Percentiles rank a stretch among this genome's conserved stretches.
Conservation (phyloP, 2,797 vertebrate genomes). For the Neopelma chrysocephalum region DNA sequence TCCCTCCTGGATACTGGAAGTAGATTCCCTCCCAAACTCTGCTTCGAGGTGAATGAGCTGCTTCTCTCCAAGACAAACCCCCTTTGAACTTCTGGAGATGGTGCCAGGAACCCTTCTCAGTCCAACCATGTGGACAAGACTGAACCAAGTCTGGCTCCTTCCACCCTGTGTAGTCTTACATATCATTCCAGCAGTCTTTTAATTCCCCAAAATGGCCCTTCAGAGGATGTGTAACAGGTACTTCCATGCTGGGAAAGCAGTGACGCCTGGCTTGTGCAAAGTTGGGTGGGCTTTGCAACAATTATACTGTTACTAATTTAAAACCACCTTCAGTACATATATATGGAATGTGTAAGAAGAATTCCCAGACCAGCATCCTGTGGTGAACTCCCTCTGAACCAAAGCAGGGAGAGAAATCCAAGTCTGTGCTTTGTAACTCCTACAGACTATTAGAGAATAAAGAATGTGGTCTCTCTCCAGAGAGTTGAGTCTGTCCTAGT, state of each 20-base stretch:
- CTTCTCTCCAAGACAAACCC: background rate
- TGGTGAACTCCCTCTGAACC: background rate
- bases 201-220: background rate
- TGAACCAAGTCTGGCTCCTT: background rate
- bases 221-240: background rate
- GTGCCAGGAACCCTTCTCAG: background rate
- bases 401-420: background rate
- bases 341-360: background rate
- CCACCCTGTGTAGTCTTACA: background rate
- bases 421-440: background rate
- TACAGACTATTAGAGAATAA: background rate
- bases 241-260: fast-evolving
- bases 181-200: background rate
- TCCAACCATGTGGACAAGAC: background rate
- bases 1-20: background rate
- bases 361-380: background rate
- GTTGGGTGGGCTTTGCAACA: background rate
- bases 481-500: background rate
- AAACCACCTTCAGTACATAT: background rate
- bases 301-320: background rate
- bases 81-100: background rate
- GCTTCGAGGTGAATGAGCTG: background rate
- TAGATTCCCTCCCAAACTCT: background rate
- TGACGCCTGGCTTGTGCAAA: background rate
- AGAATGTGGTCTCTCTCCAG: background rate